Conservation (phyloP, 2,113 vertebrate species). For the Tamias sibiricus region DNA sequence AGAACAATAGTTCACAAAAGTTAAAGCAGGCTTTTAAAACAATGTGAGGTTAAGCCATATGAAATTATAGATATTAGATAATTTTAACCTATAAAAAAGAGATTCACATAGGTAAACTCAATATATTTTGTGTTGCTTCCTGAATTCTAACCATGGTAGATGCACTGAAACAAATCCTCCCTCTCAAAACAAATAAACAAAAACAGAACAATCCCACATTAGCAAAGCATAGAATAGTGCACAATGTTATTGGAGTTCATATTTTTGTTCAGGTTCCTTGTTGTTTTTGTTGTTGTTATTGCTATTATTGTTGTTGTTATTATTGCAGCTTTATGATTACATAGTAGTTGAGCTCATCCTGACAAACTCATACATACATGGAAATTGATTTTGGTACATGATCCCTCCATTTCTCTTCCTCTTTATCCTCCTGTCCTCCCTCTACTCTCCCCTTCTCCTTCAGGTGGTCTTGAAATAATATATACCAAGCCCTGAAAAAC, state of each 20-base stretch:
- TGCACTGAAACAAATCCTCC: neutral
- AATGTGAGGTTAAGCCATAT: neutral
- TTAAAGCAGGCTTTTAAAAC: neutral
- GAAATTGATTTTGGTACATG: no score
- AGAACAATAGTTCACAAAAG: neutral
- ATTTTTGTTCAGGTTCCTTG: neutral
- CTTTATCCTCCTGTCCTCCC: no score
- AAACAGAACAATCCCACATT: neutral
- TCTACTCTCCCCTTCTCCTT: no score
- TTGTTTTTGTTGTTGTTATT: no score
- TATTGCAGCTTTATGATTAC: no score
- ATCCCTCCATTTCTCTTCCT: no score
- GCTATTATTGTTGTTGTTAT: no score
- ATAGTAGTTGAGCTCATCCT: no score
- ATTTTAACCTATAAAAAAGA: neutral
- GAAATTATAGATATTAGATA: neutral
- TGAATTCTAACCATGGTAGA: neutral
- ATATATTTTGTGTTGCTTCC: neutral
- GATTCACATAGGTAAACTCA: neutral
- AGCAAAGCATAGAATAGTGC: neutral
- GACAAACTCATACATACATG: no score
- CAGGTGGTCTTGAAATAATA: no score
- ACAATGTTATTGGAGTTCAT: neutral
- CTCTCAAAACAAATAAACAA: neutral
- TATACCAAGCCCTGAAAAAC: no score